A percentile compares a stretch with the other conserved stretches of the same genome.
phyloP scores from a whole-genome alignment of 2,888 invertebrate genomes.

The Microplitis deprimator region DNA sequence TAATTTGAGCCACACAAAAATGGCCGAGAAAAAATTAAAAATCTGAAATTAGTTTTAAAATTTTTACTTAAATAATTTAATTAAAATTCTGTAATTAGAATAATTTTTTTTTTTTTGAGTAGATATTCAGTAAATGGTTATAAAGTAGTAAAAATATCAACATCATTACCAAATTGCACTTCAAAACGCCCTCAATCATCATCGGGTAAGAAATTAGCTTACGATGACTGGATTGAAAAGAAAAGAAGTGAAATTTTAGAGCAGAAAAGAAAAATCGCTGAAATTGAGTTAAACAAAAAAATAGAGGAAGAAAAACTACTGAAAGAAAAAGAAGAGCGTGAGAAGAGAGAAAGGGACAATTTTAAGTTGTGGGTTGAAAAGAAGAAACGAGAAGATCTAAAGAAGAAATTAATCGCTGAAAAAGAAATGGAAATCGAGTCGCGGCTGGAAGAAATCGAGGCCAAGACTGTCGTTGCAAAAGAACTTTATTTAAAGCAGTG shows the following conservation, averaged over 20 bases:
- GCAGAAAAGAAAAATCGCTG: constrained; percentile 63
- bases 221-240: constrained; percentile 75
- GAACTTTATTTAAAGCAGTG: constrained; percentile 71
- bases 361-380: constrained; percentile 70
- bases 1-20: no score
- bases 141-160: constrained; percentile 55
- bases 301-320: constrained; percentile 54
- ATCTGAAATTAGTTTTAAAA: no score
- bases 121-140: constrained; percentile 57
- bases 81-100: no score
- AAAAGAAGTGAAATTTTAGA: constrained; percentile 68
- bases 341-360: constrained; percentile 69
- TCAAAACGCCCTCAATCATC: constrained; percentile 46
- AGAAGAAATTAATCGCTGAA: constrained; percentile 69
- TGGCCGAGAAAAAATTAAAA: no score
- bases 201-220: constrained; percentile 64
- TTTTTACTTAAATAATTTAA: no score
- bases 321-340: constrained; percentile 64
- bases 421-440: constrained; percentile 72
- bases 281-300: constrained; percentile 49
- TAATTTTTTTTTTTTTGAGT: neutral
- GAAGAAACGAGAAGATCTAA: constrained; percentile 69
- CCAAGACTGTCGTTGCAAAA: constrained; percentile 59
- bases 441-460: constrained; percentile 63
- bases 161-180: constrained; percentile 52